Conservation (phyloP, 2,113 vertebrate genomes). For the Ictalurus furcatus region DNA sequence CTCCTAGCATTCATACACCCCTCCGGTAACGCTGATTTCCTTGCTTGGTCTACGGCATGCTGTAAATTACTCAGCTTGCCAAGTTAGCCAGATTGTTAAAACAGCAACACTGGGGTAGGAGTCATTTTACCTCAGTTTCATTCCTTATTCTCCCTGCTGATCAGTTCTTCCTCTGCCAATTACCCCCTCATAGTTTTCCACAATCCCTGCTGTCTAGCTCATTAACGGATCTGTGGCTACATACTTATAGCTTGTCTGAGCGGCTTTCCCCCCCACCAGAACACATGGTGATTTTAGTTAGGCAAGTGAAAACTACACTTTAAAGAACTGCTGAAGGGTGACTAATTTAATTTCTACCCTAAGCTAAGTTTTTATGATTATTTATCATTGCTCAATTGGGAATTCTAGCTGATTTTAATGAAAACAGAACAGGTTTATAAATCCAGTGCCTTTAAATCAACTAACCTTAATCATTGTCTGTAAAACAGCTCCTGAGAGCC, state of each 20-base stretch:
- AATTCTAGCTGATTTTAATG: slow-evolving; percentile 11
- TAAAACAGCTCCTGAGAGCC: neutral
- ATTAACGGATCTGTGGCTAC: neutral
- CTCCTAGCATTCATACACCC: neutral
- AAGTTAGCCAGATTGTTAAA: slow-evolving; percentile 1
- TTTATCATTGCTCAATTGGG: neutral
- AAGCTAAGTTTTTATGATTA: neutral
- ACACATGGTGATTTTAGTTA: neutral
- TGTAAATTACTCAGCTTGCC: neutral
- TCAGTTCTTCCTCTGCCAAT: slow-evolving; percentile 3
- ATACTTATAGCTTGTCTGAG: neutral
- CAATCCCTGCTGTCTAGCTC: neutral
- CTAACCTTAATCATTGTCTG: slow-evolving; percentile 10
- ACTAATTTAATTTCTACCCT: neutral
- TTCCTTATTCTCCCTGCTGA: neutral
- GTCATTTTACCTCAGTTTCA: neutral
- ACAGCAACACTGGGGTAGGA: neutral
- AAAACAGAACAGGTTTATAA: neutral
- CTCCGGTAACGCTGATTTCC: neutral
- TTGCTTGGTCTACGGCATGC: neutral
- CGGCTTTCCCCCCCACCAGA: neutral
- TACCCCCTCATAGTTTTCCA: neutral
- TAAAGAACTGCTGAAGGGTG: neutral
- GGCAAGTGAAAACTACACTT: neutral
- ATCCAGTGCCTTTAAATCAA: slow-evolving; percentile 7